Evolutionary conservation across 2,888 invertebrate genomes (phyloP).

Genomic region (Campaea margaritaria): DNA sequence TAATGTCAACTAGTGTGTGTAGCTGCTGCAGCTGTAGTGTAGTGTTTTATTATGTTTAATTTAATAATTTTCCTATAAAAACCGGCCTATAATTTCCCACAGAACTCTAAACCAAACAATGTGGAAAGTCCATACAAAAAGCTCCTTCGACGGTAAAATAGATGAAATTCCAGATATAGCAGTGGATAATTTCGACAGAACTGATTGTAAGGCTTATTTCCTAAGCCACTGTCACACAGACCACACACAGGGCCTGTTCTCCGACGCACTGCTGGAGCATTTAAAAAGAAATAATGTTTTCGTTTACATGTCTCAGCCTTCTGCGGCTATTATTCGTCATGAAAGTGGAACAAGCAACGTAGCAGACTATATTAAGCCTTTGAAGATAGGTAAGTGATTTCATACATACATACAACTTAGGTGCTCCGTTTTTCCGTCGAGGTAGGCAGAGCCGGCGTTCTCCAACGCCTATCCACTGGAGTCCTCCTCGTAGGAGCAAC

Average conservation of each 20-base stretch:
- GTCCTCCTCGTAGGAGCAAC: too few relatives aligned
- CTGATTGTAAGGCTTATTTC: slow-evolving; percentile 83
- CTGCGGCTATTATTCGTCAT: slow-evolving; percentile 54
- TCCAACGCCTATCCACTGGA: too few relatives aligned
- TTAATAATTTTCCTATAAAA: too few relatives aligned
- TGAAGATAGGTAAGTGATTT: slow-evolving; percentile 54
- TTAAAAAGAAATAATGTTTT: slow-evolving; percentile 43
- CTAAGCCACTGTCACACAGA: slow-evolving; percentile 88
- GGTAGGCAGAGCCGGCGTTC: too few relatives aligned
- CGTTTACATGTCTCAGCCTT: slow-evolving; percentile 59
- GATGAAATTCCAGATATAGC: slow-evolving; percentile 86
- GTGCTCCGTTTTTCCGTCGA: too few relatives aligned
- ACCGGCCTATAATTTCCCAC: too few relatives aligned
- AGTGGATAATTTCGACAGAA: slow-evolving; percentile 85
- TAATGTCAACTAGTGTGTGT: too few relatives aligned
- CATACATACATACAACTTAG: too few relatives aligned
- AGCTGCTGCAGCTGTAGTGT: too few relatives aligned
- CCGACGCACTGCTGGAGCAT: slow-evolving; percentile 32
- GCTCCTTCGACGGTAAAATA: slow-evolving; percentile 85
- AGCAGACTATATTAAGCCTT: slow-evolving; percentile 46
- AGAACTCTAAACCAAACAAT: not conserved
- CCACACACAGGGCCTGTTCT: slow-evolving; percentile 84
- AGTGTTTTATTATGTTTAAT: too few relatives aligned
- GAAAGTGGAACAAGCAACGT: slow-evolving; percentile 35
- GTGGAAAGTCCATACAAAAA: not conserved